A percentile compares a stretch with the other conserved stretches of the same genome.
phyloP scores from a whole-genome alignment of 2,113 vertebrate genomes.

The Chaetodon trifascialis region DNA sequence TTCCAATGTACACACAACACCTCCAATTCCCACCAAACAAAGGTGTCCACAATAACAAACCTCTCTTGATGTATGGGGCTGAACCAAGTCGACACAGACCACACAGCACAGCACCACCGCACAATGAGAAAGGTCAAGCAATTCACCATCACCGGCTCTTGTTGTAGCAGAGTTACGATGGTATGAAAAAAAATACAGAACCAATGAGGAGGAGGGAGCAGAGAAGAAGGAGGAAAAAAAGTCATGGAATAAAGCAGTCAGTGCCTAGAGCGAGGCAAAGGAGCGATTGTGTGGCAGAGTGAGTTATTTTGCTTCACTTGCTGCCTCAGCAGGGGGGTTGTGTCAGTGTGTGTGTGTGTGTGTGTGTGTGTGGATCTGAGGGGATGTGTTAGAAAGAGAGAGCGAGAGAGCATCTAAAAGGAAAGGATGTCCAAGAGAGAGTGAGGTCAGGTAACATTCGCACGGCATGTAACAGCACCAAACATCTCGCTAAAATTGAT shows the following conservation, averaged over 20 bases:
- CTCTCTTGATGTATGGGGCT: conserved; percentile 72
- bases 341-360: conserved; percentile 51
- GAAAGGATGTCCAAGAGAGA: conserved; percentile 62
- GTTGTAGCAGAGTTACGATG: conserved; percentile 82
- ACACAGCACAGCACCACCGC: conserved; percentile 76
- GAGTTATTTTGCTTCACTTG: conserved; percentile 87
- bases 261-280: conserved; percentile 80
- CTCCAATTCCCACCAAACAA: conserved; percentile 69
- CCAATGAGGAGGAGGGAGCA: conserved; percentile 47
- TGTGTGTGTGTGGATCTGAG: conserved; percentile 54
- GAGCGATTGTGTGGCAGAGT: conserved; percentile 84
- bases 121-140: conserved; percentile 83
- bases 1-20: conserved; percentile 45
- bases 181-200: conserved; percentile 58
- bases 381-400: conserved; percentile 52
- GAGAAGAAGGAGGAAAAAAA: conserved; percentile 34
- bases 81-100: conserved; percentile 75
- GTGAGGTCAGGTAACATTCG: conserved; percentile 77
- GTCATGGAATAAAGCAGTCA: conserved; percentile 80
- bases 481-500: conserved; percentile 53
- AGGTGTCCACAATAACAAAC: conserved; percentile 72
- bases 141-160: conserved; percentile 77
- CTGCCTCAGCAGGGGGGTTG: conserved; percentile 78
- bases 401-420: conserved; percentile 61
- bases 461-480: conserved; percentile 57